Evolutionary conservation across 2,888 invertebrate genomes (phyloP), one percentile per base, ranked within the genome.

Genomic region (Scaptomyza parva): DNA sequence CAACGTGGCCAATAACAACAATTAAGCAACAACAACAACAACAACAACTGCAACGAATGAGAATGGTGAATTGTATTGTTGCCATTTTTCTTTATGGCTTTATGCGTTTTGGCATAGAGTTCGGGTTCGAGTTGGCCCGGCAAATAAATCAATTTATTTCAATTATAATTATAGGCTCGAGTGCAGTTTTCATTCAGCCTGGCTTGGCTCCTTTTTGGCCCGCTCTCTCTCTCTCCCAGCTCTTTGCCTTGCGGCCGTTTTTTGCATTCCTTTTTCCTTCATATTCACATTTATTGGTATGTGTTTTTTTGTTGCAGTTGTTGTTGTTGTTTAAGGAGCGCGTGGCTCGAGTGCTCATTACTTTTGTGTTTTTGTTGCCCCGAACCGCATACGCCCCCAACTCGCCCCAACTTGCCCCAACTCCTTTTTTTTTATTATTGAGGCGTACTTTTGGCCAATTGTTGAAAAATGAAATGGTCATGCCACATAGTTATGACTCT

Each of bases 131-230:
- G 75, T 75, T 63, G 71, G 77, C 72, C 75, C 78, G 65, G 83
- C 81, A 84, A 85, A 89, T 89, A 90, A 90, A 90, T 90, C 89
- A 90, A 90, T 90, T 90, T 88, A 89, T 90, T 89, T 90, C 90
- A 89, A 90, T 90, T 90, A 89, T 90, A 90, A 90, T 90, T 90
- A 90, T 83, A 90, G 89, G 66, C 52, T 51, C 64, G 66, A 59
- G 73, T 70, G 74, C 70, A 73, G 74, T 67, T 60, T 58, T 26
- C 30, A 17, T 43, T 40, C 40, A 41, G 40, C 44, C 47, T 41
- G n/a, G n/a, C n/a, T n/a, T n/a, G n/a, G 48, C 48, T 60, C 24
- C 54, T 45, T 54, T 54, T 37, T 44, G 26, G 26, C 18, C 35
- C 37, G 17, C n/a, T 11, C 40, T 6, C 28, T 52, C 39, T n/a